These are phyloP conservation scores for Variabilichromis moorii DNA, from an alignment of 2,113 vertebrate species.

Conservation along the genomic window DNA sequence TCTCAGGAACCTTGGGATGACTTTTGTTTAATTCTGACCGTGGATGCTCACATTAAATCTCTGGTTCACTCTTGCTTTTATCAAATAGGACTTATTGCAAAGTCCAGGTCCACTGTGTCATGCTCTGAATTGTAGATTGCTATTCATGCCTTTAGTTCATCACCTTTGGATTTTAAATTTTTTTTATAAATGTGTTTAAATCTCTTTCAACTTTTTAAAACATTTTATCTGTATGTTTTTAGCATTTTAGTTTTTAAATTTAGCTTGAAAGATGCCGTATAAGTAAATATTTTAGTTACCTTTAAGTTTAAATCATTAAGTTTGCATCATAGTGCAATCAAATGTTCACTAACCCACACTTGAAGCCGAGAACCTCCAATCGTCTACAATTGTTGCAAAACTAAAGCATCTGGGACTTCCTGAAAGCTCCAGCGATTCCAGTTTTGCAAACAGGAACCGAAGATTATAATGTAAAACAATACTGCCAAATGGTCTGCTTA, in stretches of 20 bases:
- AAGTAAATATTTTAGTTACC: background rate
- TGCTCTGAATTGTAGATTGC: background rate
- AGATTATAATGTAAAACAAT: background rate
- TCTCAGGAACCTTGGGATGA: background rate
- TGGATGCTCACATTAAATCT: background rate
- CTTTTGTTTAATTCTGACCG: background rate
- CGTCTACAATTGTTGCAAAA: background rate
- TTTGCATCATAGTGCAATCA: background rate
- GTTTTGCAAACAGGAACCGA: slow-evolving; percentile 11
- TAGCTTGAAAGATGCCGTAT: background rate
- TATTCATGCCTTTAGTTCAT: background rate
- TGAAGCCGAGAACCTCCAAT: background rate
- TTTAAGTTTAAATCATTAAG: background rate
- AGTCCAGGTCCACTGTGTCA: background rate
- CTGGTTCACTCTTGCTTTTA: background rate
- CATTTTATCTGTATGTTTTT: background rate
- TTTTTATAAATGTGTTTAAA: background rate
- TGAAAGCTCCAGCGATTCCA: background rate
- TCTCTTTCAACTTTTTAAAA: background rate
- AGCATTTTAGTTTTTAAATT: background rate
- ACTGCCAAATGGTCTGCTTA: slow-evolving; percentile 6
- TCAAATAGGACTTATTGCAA: background rate
- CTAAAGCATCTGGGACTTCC: background rate
- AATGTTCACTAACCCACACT: background rate
- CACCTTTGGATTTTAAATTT: background rate